Conservation (phyloP, 2,113 vertebrate genomes). For the Anarhynchus alexandrinus region DNA sequence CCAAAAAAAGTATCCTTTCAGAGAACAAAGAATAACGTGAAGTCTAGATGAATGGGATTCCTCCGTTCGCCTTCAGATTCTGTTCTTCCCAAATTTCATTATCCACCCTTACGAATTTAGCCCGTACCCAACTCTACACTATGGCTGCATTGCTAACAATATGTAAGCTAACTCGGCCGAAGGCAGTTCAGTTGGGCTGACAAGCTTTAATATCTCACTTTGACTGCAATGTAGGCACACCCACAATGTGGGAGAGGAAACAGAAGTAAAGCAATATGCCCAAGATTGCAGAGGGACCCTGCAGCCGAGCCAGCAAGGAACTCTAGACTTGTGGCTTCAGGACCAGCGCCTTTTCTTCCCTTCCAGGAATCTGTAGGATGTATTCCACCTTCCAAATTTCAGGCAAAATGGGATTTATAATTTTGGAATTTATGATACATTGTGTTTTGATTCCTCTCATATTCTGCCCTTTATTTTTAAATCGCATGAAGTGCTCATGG, state of each 20-base stretch:
- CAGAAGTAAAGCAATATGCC: slow-evolving; percentile 48
- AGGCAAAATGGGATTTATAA: background rate
- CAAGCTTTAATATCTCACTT: background rate
- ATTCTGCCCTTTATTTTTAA: background rate
- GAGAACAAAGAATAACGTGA: background rate
- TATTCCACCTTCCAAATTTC: background rate
- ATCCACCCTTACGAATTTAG: background rate
- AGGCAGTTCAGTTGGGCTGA: background rate
- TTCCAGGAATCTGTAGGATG: slow-evolving; percentile 8
- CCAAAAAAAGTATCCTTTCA: background rate
- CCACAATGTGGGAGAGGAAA: slow-evolving; percentile 9
- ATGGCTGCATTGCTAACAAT: background rate
- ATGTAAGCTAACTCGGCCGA: background rate
- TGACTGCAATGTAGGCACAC: slow-evolving; percentile 10
- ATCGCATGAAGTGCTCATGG: background rate
- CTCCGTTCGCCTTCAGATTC: background rate
- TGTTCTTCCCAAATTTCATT: background rate
- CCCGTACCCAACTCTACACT: background rate
- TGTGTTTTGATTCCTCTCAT: background rate
- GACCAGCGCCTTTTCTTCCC: background rate
- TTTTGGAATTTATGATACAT: background rate
- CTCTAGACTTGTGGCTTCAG: background rate
- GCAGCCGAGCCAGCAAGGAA: background rate
- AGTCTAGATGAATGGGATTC: background rate
- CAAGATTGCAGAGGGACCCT: background rate